Evolutionary conservation across 2,888 invertebrate genomes (phyloP).

Genomic region (Margaritifera margaritifera): DNA sequence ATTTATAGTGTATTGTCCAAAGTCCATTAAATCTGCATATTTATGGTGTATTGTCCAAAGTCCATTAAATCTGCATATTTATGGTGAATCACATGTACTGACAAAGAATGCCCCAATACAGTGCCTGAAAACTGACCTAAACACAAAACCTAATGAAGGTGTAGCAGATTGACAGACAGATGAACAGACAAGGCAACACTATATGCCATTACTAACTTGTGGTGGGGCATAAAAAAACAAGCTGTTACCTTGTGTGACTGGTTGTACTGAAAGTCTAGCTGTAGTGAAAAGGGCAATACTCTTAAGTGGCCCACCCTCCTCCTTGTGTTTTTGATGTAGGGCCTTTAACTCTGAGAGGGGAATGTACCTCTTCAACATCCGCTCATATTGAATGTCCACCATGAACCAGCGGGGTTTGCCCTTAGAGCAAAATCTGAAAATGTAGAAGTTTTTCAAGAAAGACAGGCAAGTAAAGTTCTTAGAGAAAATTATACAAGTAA

Average conservation of each 20-base stretch:
- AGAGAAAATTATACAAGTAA: neutral
- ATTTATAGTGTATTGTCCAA: no score
- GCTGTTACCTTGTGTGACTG: conserved; percentile 61
- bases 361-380: conserved; percentile 66
- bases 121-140: no score
- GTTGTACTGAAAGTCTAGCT: conserved; percentile 70
- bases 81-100: no score
- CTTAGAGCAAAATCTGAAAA: conserved; percentile 44
- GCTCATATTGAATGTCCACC: conserved; percentile 70
- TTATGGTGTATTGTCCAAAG: no score
- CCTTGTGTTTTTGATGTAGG: conserved; percentile 64
- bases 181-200: neutral
- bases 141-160: no score
- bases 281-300: conserved; percentile 67
- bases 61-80: no score
- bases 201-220: neutral
- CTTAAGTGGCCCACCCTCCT: conserved; percentile 63
- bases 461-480: neutral
- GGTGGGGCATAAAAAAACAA: no score
- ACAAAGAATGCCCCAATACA: neutral
- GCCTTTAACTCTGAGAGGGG: conserved; percentile 65
- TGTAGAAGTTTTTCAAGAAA: neutral
- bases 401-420: conserved; percentile 69
- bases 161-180: neutral
- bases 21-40: no score